phyloP scores from a whole-genome alignment of 2,888 invertebrate species.

The Linnaemya tessellans region DNA sequence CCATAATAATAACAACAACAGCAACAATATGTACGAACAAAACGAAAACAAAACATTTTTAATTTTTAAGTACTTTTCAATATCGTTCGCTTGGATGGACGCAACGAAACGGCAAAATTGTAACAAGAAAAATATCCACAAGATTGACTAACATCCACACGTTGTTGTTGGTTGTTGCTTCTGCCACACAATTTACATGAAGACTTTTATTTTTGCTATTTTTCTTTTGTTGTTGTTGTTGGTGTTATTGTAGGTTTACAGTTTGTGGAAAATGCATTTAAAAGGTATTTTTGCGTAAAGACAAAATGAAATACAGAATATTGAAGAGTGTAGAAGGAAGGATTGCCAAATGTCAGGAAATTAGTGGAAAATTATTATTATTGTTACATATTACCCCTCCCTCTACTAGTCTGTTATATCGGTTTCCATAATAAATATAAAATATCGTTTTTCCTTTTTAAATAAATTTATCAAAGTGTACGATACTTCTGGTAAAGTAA shows the following conservation, averaged over 20 bases:
- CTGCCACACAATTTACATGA: slow-evolving; percentile 15
- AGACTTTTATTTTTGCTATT: too few species aligned
- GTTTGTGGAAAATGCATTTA: slow-evolving; percentile 64
- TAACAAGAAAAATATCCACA: neutral
- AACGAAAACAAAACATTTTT: slow-evolving; percentile 61
- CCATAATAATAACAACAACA: slow-evolving; percentile 63
- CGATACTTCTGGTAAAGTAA: too few species aligned
- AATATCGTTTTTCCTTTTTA: too few species aligned
- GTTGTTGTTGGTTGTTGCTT: slow-evolving; percentile 32
- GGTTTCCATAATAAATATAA: too few species aligned
- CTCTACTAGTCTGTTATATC: too few species aligned
- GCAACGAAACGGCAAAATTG: slow-evolving; percentile 3
- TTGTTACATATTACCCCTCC: too few species aligned
- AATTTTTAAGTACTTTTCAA: slow-evolving; percentile 71
- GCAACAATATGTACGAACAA: slow-evolving; percentile 31
- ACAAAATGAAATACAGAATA: slow-evolving; percentile 51
- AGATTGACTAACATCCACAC: slow-evolving; percentile 38
- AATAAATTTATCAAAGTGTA: too few species aligned
- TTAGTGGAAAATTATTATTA: neutral
- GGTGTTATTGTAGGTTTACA: slow-evolving; percentile 18
- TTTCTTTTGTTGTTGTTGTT: slow-evolving; percentile 22
- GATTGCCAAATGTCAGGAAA: neutral
- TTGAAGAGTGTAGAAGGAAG: neutral
- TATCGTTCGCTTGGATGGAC: slow-evolving; percentile 61
- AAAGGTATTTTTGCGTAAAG: slow-evolving; percentile 67